Conservation (phyloP, 2,797 vertebrate genomes). For the Neomorphus geoffroyi region DNA sequence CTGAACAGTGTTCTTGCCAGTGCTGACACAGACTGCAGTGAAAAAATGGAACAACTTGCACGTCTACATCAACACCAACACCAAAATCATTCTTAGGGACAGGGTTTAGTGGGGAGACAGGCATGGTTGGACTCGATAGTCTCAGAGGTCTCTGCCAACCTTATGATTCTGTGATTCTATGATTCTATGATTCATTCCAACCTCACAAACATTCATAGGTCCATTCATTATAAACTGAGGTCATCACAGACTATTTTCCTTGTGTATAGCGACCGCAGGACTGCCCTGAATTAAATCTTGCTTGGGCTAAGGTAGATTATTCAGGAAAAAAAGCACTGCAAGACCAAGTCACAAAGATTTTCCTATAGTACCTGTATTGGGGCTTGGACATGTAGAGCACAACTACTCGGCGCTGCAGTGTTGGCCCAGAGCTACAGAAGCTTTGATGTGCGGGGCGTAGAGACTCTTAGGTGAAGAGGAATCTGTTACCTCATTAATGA, state of each 20-base stretch:
- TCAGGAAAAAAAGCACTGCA: background rate
- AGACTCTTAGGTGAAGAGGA: background rate
- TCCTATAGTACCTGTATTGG: background rate
- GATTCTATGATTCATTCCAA: too few relatives aligned
- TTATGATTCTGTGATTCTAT: too few relatives aligned
- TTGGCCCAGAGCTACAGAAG: background rate
- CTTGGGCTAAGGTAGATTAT: background rate
- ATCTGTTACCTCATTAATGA: background rate
- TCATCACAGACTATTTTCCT: background rate
- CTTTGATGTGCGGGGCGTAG: background rate
- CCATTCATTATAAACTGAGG: background rate
- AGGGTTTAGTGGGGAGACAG: too few relatives aligned
- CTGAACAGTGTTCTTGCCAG: background rate
- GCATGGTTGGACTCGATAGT: too few relatives aligned
- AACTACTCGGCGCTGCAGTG: background rate
- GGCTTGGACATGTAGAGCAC: background rate
- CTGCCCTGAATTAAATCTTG: background rate
- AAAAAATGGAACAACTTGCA: background rate
- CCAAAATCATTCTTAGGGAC: constrained; percentile 3
- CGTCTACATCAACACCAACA: background rate
- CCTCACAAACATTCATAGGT: background rate
- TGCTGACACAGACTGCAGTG: background rate
- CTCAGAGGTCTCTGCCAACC: too few relatives aligned
- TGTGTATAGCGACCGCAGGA: background rate
- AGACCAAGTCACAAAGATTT: background rate